These are phyloP conservation scores for Zapornia atra DNA, from an alignment of 2,113 vertebrate genomes.

Conservation along the genomic window DNA sequence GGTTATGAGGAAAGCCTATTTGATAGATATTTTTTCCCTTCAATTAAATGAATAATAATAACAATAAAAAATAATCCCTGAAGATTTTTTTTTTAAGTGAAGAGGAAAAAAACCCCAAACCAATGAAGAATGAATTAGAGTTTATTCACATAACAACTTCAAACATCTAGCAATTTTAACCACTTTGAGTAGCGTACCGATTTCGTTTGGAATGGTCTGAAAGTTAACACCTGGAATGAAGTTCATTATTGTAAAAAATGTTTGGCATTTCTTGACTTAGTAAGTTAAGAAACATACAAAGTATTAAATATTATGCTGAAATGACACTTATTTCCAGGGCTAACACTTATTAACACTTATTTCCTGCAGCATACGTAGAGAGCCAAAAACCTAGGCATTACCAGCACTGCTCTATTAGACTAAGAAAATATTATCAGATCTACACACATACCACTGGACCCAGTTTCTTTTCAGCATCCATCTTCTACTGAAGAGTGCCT, in stretches of 20 bases:
- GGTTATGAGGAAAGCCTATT: background rate
- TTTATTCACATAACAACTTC: background rate
- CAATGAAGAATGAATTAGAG: background rate
- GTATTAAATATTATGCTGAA: background rate
- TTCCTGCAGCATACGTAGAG: background rate
- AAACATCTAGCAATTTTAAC: background rate
- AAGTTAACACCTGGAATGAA: background rate
- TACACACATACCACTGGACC: background rate
- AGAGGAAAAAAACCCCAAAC: background rate
- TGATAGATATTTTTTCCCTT: background rate
- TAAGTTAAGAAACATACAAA: background rate
- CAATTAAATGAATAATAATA: background rate
- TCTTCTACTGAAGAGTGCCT: background rate
- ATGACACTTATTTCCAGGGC: background rate
- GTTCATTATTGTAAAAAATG: background rate
- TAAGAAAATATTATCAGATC: background rate
- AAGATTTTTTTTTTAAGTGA: background rate
- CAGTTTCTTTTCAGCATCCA: background rate
- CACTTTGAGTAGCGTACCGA: background rate
- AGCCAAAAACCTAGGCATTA: background rate
- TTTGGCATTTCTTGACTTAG: background rate
- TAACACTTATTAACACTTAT: background rate
- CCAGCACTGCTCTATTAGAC: background rate
- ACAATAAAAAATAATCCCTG: background rate
- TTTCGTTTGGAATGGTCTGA: background rate